phyloP scores from a whole-genome alignment of 2,113 vertebrate species.

The Perca schrenkii region DNA sequence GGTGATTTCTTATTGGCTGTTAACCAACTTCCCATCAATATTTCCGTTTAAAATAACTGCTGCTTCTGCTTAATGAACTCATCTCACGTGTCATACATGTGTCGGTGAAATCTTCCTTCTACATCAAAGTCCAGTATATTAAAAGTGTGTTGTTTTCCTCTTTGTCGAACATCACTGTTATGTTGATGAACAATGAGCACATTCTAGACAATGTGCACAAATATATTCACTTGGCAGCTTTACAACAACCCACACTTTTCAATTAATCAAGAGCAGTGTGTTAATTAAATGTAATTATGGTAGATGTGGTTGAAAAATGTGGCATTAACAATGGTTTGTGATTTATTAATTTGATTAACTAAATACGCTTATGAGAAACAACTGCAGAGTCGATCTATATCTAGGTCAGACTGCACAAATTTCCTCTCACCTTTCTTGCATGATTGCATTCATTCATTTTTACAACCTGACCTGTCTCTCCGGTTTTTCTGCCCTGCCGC shows the following conservation, averaged over 20 bases:
- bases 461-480: conserved; percentile 40
- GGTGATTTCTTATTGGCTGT: background rate
- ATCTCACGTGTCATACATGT: background rate
- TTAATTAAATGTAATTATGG: conserved; percentile 54
- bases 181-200: conserved; percentile 4
- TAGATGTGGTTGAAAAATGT: conserved; percentile 35
- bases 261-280: conserved; percentile 44
- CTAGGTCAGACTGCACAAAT: conserved; percentile 23
- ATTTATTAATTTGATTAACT: conserved; percentile 52
- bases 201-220: conserved; percentile 21
- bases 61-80: background rate
- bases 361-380: conserved; percentile 30
- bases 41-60: background rate
- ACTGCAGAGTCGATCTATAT: conserved; percentile 18
- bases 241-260: conserved; percentile 29
- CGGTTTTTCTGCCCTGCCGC: conserved; percentile 56
- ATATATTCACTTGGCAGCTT: conserved; percentile 20
- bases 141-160: background rate
- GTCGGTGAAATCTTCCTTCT: conserved; percentile 1
- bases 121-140: background rate
- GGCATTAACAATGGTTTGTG: conserved; percentile 31
- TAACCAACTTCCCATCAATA: background rate
- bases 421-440: conserved; percentile 49
- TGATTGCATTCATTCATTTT: conserved; percentile 42
- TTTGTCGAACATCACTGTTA: background rate